phyloP scores from a whole-genome alignment of 92 coral and sea anemone species.

The Muricea muricata region DNA sequence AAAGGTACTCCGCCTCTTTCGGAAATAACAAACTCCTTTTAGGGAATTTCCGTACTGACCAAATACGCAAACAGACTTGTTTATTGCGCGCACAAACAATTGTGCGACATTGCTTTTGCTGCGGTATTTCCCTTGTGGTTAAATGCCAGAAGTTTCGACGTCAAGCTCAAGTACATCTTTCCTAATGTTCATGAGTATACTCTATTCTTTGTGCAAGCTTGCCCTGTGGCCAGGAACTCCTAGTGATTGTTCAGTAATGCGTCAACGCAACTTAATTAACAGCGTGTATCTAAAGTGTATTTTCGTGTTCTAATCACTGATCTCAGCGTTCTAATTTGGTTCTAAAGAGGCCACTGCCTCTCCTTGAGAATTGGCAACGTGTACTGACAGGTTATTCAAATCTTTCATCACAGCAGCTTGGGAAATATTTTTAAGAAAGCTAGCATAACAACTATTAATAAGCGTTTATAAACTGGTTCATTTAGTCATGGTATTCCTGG shows the following conservation, averaged over 20 bases:
- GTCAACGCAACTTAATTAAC: constrained; percentile 32
- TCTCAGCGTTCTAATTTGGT: background rate
- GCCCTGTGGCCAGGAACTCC: constrained; percentile 26
- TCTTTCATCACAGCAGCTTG: background rate
- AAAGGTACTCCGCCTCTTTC: too few species aligned
- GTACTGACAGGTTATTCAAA: constrained; percentile 1
- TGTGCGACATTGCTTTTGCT: background rate
- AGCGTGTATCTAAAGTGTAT: background rate
- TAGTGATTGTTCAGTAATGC: background rate
- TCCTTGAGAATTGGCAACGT: constrained; percentile 5
- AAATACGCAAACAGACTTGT: background rate
- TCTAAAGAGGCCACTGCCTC: background rate
- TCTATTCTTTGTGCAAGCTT: background rate
- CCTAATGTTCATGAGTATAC: background rate
- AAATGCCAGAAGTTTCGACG: background rate
- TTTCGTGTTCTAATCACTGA: background rate
- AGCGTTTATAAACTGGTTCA: background rate
- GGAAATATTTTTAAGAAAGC: background rate
- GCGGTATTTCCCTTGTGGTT: background rate
- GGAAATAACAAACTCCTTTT: background rate
- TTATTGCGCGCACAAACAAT: background rate
- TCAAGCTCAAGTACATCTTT: background rate
- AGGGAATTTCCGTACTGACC: background rate
- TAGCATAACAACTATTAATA: background rate
- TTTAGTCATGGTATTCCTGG: background rate